These are phyloP conservation scores for Rhea americana DNA, from an alignment of 2,113 vertebrate genomes.

Conservation along the genomic window DNA sequence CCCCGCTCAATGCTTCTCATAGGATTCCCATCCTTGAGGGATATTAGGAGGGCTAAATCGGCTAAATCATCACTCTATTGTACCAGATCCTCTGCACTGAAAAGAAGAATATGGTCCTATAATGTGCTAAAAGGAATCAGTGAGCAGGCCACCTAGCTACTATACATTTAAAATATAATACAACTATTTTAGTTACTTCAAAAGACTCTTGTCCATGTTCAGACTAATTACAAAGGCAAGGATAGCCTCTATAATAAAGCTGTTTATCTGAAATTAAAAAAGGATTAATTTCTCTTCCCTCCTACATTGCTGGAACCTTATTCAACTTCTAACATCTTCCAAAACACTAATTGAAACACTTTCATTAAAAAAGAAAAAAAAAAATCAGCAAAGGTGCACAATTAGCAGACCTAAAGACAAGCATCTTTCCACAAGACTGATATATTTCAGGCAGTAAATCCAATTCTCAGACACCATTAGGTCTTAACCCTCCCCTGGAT, in stretches of 20 bases:
- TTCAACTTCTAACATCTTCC: slow-evolving; percentile 41
- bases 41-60: not conserved
- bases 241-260: slow-evolving; percentile 24
- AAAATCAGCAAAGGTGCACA: not conserved
- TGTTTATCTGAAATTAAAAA: slow-evolving; percentile 63
- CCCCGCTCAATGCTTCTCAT: not conserved
- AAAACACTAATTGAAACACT: slow-evolving; percentile 37
- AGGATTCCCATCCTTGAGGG: not conserved
- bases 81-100: not conserved
- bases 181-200: not conserved
- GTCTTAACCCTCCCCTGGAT: not conserved
- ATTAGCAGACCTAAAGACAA: not conserved
- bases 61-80: not conserved
- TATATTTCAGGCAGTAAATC: not conserved
- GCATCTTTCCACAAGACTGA: not conserved
- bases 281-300: slow-evolving; percentile 33
- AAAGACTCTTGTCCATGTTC: not conserved
- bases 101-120: not conserved
- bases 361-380: not conserved
- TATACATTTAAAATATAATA: not conserved
- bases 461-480: not conserved
- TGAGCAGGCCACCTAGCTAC: not conserved
- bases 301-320: slow-evolving; percentile 5
- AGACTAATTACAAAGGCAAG: not conserved
- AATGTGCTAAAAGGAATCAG: not conserved